Evolutionary conservation across 92 coral and sea anemone species (phyloP).

Genomic region (Zoanthus solanderi): DNA sequence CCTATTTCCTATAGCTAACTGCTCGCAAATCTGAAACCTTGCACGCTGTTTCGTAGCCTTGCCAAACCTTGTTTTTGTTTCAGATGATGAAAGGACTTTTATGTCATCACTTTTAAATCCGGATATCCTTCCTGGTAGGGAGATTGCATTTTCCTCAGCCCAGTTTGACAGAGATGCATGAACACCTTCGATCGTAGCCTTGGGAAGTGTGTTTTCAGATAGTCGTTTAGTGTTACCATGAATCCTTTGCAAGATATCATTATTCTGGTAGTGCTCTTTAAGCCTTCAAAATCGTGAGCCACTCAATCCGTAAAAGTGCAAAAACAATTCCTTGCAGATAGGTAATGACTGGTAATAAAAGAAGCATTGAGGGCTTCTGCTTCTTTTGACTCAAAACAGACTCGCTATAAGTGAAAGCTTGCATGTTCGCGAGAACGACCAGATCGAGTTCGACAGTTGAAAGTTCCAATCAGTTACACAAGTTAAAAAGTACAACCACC

Average conservation of each 20-base stretch:
- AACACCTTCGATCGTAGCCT: conserved; percentile 36
- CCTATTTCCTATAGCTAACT: conserved; percentile 62
- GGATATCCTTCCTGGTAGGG: conserved; percentile 54
- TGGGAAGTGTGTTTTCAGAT: conserved; percentile 45
- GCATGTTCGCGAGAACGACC: conserved; percentile 62
- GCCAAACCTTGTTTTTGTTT: conserved; percentile 34
- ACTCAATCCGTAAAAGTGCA: conserved; percentile 58
- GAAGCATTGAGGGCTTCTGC: conserved; percentile 47
- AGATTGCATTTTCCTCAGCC: conserved; percentile 49
- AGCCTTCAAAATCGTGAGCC: conserved; percentile 68
- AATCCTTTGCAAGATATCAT: conserved; percentile 39
- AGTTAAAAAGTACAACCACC: conserved; percentile 52
- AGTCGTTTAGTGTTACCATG: conserved; percentile 59
- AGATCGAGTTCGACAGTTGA: conserved; percentile 66
- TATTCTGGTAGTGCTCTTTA: conserved; percentile 61
- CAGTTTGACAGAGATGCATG: conserved; percentile 42
- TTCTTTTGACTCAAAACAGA: conserved; percentile 63
- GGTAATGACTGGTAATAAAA: conserved; percentile 50
- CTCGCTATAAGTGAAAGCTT: conserved; percentile 64
- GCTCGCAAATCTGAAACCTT: conserved; percentile 53
- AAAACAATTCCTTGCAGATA: conserved; percentile 64
- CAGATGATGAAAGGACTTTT: conserved; percentile 15
- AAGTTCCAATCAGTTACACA: conserved; percentile 65
- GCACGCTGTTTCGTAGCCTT: conserved; percentile 55
- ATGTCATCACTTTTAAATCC: conserved; percentile 38